Evolutionary conservation across 2,113 vertebrate species (phyloP), one percentile per base, ranked within the genome.

Genomic region (Bungarus multicinctus): DNA sequence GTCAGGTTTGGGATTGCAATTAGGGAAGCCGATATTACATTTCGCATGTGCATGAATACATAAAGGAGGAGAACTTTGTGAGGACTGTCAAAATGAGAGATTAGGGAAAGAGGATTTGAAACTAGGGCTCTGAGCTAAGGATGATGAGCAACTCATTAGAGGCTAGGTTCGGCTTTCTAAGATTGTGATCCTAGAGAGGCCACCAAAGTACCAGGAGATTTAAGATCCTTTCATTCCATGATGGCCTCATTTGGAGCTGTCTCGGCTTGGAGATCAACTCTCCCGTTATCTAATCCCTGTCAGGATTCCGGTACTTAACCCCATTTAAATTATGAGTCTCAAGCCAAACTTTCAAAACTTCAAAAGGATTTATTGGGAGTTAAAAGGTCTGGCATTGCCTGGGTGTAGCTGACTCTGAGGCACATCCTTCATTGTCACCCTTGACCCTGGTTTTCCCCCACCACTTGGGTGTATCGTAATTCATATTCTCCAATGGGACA

Each of bases 1-100:
- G 27, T 53, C 64, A 47, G 81, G 6, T 90, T 90, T 30, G 69
- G 95, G 94, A 94, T 2, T 2, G 47, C 90, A 95, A 97, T 96
- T 96, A 89, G 34, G 91, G 25, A 92, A 89, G 93, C 22, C 25
- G 43, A 95, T 91, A 94, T 11, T 85, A 94, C 57, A 91, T 93
- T 93, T 91, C 2, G 8, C 89, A 18, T 25, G 0, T 60, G 89
- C 93, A 50, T 10, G 91, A 50, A n/a, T 50, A 69, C 92, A 91
- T 55, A 94, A 93, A 93, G 58, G 55, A 52, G 3, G 50, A 12
- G 81, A 94, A 93, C 34, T 52, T 94, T 90, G 94, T 53, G 30
- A 34, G 52, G 89, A 88, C 90, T 69, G 2, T 94, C 81, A 23
- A 88, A 92, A 95, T 34, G 94, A 39, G 18, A 95, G 93, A 96